Conservation (phyloP, 2,888 invertebrate species). For the Phalera bucephala region DNA sequence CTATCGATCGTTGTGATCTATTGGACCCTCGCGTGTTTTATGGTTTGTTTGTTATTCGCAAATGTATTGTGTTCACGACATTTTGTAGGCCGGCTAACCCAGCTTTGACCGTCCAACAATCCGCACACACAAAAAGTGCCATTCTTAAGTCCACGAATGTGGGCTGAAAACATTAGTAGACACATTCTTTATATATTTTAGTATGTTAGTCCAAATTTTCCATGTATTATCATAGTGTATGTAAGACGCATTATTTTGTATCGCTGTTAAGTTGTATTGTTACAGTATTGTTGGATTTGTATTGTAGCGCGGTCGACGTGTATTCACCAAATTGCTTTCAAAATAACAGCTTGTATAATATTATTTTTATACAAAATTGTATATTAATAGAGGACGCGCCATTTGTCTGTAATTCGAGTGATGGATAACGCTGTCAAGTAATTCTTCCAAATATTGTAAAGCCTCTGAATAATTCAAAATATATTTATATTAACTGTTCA, state of each 20-base stretch:
- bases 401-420: conserved; percentile 50
- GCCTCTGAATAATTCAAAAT: conserved; percentile 83
- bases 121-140: too few species aligned
- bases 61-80: too few species aligned
- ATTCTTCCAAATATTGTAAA: conserved; percentile 83
- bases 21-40: too few species aligned
- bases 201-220: conserved; percentile 36
- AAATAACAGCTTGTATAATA: conserved; percentile 56
- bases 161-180: too few species aligned
- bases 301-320: conserved; percentile 17
- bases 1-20: too few species aligned
- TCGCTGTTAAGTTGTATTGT: conserved; percentile 43
- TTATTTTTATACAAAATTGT: conserved; percentile 50
- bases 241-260: conserved; percentile 29
- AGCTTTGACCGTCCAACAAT: too few species aligned
- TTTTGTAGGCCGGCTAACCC: too few species aligned
- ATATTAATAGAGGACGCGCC: conserved; percentile 39
- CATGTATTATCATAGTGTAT: conserved; percentile 27
- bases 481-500: conserved; percentile 84
- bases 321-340: conserved; percentile 28
- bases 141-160: too few species aligned
- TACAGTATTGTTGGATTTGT: conserved; percentile 22
- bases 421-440: conserved; percentile 56
- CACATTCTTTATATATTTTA: too few species aligned
- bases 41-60: too few species aligned